A percentile compares a stretch with the other conserved stretches of the same genome.
Evolutionary conservation across 2,797 vertebrate species (phyloP).

Genomic region (Lacerta viridis): DNA sequence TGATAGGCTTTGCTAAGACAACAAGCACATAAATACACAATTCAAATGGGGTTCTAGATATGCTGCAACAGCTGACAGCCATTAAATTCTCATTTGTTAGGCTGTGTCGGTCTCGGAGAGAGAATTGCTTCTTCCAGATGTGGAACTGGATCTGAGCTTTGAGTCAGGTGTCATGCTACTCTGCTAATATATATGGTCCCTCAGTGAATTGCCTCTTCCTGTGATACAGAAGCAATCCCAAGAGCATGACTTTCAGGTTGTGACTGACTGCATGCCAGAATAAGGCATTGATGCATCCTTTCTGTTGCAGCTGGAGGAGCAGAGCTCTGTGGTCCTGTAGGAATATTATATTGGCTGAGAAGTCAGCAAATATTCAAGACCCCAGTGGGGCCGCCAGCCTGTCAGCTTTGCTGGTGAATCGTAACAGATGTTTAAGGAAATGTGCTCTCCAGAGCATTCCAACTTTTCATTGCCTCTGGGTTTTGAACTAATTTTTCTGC

Average conservation of each 20-base stretch:
- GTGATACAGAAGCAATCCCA: background rate
- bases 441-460: background rate
- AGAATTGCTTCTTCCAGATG: constrained; percentile 23
- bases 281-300: constrained; percentile 15
- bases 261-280: background rate
- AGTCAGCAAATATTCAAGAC: background rate
- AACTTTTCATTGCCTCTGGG: background rate
- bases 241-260: background rate
- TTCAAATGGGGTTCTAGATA: background rate
- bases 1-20: constrained; percentile 23
- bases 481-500: background rate
- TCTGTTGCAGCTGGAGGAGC: constrained; percentile 1
- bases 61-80: constrained; percentile 3
- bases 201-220: background rate
- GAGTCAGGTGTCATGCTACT: constrained; percentile 28
- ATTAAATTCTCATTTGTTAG: background rate
- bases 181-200: constrained; percentile 36
- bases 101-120: accelerated
- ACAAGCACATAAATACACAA: constrained; percentile 44
- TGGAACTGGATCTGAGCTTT: constrained; percentile 30
- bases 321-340: constrained; percentile 10
- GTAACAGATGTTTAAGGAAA: constrained; percentile 44
- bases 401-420: constrained; percentile 27
- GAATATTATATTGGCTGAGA: background rate
- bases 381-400: constrained; percentile 1